Percentiles rank a stretch among this genome's conserved stretches.
These are phyloP conservation scores for Prunella fulvescens DNA, from an alignment of 2,113 vertebrate species.

Conservation along the genomic window DNA sequence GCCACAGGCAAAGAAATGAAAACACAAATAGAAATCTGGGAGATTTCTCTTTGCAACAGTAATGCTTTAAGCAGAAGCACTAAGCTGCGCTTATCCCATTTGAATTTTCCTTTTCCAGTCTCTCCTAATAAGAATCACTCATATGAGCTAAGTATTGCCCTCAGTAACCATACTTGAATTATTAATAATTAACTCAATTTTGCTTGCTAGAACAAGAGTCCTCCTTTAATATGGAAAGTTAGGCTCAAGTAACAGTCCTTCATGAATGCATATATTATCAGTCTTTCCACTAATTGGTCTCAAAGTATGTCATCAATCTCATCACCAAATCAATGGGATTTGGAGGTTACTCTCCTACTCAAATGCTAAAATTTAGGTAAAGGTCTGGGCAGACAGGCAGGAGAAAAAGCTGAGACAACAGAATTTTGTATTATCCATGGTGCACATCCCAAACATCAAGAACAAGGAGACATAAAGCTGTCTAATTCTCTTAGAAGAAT, in stretches of 20 bases:
- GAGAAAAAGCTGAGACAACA: not conserved
- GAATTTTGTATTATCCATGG: not conserved
- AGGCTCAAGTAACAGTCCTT: slow-evolving; percentile 6
- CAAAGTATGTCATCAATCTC: not conserved
- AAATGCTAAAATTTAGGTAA: not conserved
- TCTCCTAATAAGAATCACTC: slow-evolving; percentile 26
- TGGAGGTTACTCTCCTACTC: not conserved
- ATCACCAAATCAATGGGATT: not conserved
- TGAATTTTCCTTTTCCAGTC: slow-evolving; percentile 32
- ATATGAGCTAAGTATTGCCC: slow-evolving; percentile 24
- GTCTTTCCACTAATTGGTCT: slow-evolving; percentile 1
- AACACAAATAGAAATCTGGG: not conserved
- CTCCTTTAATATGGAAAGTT: slow-evolving; percentile 2
- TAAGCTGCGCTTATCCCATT: slow-evolving; percentile 10
- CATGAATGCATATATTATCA: not conserved
- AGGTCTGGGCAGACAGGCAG: not conserved
- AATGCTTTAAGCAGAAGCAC: not conserved
- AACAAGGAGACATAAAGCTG: not conserved
- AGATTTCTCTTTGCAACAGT: not conserved
- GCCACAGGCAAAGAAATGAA: not conserved
- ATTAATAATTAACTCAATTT: slow-evolving; percentile 47
- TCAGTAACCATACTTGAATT: slow-evolving; percentile 46
- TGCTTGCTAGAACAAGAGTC: slow-evolving; percentile 16
- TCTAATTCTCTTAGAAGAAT: not conserved
- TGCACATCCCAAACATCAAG: not conserved